Percentiles rank a stretch among this genome's conserved stretches.
Evolutionary conservation across 2,113 vertebrate species (phyloP).

Genomic region (Petroica traversi): DNA sequence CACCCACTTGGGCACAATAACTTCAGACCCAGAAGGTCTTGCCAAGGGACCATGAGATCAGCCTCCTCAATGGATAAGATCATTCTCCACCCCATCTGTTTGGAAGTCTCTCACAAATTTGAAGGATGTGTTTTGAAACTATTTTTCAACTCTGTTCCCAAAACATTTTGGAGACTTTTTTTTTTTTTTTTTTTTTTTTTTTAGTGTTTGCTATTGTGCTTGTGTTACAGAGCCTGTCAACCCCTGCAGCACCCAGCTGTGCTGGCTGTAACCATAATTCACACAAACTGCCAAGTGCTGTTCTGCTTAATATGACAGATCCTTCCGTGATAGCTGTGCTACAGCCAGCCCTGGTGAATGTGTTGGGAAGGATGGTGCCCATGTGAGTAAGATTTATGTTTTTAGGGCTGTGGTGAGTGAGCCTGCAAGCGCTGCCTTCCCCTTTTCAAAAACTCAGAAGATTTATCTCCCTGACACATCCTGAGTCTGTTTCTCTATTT

Average conservation of each 20-base stretch:
- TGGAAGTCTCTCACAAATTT: not conserved
- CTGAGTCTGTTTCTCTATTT: not conserved
- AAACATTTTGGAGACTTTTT: not conserved
- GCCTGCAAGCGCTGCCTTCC: not conserved
- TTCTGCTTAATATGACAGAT: constrained; percentile 36
- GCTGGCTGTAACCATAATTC: constrained; percentile 30
- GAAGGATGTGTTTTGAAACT: not conserved
- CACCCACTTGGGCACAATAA: not conserved
- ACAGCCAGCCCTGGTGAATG: not conserved
- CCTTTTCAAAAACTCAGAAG: not conserved
- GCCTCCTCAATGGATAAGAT: not conserved
- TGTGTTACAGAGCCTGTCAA: constrained; percentile 19
- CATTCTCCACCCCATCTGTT: not conserved
- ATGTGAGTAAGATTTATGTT: constrained; percentile 22
- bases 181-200: not conserved
- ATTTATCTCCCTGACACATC: not conserved
- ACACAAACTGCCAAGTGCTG: constrained; percentile 16
- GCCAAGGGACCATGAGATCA: not conserved
- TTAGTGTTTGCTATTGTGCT: not conserved
- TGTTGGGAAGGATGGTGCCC: constrained; percentile 23
- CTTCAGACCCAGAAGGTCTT: not conserved
- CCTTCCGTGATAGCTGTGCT: not conserved
- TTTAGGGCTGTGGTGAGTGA: constrained; percentile 18
- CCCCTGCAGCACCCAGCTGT: constrained; percentile 43
- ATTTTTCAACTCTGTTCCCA: not conserved